Conservation (phyloP, 2,113 vertebrate species). For the Pluvialis apricaria region DNA sequence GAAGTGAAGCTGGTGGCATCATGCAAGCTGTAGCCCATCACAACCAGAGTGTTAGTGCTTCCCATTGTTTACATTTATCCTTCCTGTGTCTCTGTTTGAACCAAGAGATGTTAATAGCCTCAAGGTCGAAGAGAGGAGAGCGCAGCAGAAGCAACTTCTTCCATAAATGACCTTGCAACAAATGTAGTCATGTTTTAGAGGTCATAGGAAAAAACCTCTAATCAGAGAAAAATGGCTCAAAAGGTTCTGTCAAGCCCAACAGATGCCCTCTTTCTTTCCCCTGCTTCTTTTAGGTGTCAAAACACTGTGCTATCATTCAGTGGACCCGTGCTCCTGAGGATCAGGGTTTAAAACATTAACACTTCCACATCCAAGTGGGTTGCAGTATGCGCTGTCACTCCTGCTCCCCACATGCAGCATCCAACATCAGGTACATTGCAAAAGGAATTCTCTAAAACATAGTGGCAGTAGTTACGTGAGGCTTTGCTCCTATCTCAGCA, state of each 20-base stretch:
- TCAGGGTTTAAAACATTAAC: background rate
- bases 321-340: background rate
- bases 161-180: background rate
- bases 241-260: background rate
- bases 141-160: background rate
- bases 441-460: background rate
- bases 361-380: background rate
- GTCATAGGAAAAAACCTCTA: background rate
- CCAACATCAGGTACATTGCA: background rate
- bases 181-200: background rate
- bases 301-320: accelerated
- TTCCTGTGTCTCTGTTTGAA: background rate
- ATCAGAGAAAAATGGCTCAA: background rate
- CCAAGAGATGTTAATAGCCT: background rate
- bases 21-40: background rate
- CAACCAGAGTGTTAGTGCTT: background rate
- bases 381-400: background rate
- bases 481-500: background rate
- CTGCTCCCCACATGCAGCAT: accelerated
- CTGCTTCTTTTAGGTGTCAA: background rate
- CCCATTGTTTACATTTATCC: background rate
- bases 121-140: background rate
- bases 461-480: background rate
- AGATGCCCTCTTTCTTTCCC: background rate
- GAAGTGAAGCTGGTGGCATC: background rate